Percentiles rank a stretch among this genome's conserved stretches.
Conservation (phyloP, 2,113 vertebrate species). For the Sylvietta virens region DNA sequence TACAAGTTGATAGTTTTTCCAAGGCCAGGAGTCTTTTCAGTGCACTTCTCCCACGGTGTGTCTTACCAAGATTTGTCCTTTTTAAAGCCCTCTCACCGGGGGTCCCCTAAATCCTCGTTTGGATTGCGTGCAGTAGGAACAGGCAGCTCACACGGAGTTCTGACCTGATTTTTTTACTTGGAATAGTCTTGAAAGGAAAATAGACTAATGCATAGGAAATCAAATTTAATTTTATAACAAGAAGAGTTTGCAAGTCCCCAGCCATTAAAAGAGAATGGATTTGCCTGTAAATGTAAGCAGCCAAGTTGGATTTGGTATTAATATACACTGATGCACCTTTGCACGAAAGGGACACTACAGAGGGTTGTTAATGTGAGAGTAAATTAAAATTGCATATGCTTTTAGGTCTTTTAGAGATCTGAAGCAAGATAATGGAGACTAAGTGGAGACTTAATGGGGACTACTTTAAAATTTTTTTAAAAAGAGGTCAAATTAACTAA, state of each 20-base stretch:
- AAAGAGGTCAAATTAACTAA: not conserved
- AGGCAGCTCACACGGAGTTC: not conserved
- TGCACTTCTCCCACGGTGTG: not conserved
- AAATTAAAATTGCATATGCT: not conserved
- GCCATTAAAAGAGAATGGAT: not conserved
- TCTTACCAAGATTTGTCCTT: not conserved
- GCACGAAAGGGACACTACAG: not conserved
- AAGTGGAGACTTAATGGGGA: too few species aligned
- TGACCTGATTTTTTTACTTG: not conserved
- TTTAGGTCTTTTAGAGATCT: not conserved
- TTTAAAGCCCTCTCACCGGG: not conserved
- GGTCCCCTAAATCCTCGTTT: not conserved
- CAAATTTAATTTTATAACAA: not conserved
- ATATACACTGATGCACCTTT: not conserved
- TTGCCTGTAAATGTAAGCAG: not conserved
- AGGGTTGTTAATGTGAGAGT: not conserved
- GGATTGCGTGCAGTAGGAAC: accelerated
- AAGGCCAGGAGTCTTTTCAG: not conserved
- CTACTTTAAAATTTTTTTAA: not conserved
- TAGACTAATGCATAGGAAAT: not conserved
- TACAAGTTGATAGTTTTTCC: not conserved
- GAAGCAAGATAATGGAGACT: not conserved
- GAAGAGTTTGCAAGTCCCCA: not conserved
- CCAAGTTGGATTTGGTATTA: not conserved
- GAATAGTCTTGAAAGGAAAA: not conserved